Evolutionary conservation across 2,888 invertebrate genomes (phyloP).

Genomic region (Coecobrya sp.): DNA sequence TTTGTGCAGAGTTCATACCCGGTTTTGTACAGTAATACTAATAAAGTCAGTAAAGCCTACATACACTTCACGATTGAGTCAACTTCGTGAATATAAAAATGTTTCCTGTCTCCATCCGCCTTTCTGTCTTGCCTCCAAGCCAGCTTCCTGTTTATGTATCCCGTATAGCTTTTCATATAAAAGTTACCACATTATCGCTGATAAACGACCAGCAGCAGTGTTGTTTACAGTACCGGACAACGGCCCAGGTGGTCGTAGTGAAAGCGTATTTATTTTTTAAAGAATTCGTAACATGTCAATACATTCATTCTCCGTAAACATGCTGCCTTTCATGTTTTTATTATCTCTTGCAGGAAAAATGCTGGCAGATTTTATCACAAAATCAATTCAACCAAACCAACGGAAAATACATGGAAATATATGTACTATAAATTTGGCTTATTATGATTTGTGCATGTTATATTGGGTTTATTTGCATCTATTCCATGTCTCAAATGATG

Average conservation of each 20-base stretch:
- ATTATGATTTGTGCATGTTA: too few species aligned
- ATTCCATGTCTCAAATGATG: too few species aligned
- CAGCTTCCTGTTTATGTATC: slow-evolving; percentile 33
- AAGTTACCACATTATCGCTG: not conserved
- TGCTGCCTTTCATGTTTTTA: not conserved
- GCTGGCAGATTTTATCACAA: not conserved
- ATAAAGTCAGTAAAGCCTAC: not conserved
- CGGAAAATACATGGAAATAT: too few species aligned
- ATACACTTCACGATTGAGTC: slow-evolving; percentile 20
- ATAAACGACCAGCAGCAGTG: not conserved
- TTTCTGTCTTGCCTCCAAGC: slow-evolving; percentile 56
- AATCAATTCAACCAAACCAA: too few species aligned
- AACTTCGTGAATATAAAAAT: slow-evolving; percentile 58
- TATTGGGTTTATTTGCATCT: too few species aligned
- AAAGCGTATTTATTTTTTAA: not conserved
- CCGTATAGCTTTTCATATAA: slow-evolving; percentile 30
- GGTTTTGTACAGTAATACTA: slow-evolving; percentile 1
- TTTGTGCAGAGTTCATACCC: not conserved
- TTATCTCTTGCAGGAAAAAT: not conserved
- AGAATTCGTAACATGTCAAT: not conserved
- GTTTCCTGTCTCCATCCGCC: slow-evolving; percentile 73
- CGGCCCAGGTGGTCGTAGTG: not conserved
- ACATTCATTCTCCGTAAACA: not conserved
- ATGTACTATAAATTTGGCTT: too few species aligned
- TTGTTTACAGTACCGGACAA: slow-evolving; percentile 8